These are phyloP conservation scores for Dolichopus griseipennis DNA, from an alignment of 2,888 invertebrate species.

Conservation along the genomic window DNA sequence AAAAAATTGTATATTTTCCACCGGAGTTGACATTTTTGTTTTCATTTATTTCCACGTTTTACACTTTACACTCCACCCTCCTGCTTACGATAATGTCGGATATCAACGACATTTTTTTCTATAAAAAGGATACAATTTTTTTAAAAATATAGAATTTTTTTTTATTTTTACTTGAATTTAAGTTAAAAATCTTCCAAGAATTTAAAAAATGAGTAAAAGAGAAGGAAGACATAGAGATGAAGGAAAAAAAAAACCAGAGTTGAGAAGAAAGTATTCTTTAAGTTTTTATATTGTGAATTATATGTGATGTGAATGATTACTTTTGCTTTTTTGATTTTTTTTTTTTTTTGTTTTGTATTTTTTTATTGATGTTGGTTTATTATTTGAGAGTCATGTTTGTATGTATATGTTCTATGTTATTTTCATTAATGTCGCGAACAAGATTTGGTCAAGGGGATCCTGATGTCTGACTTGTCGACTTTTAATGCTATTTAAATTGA, in stretches of 20 bases:
- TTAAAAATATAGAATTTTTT: background rate
- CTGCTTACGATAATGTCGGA: too few relatives aligned
- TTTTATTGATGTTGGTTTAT: background rate
- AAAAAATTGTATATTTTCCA: background rate
- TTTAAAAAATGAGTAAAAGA: background rate
- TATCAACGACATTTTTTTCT: background rate
- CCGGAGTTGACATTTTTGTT: background rate
- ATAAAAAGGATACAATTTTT: slow-evolving; percentile 1
- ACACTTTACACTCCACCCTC: too few relatives aligned
- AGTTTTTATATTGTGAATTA: too few relatives aligned
- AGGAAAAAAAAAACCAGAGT: too few relatives aligned
- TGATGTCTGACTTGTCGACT: slow-evolving; percentile 1
- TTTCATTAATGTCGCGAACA: background rate
- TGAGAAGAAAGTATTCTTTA: too few relatives aligned
- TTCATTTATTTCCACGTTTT: background rate
- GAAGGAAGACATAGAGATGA: too few relatives aligned
- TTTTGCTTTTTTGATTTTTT: background rate
- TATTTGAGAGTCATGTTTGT: background rate
- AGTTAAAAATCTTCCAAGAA: background rate
- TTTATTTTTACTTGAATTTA: background rate
- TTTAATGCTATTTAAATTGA: slow-evolving; percentile 1
- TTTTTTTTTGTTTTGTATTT: background rate
- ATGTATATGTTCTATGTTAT: background rate
- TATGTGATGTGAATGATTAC: too few relatives aligned
- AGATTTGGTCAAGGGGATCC: background rate